Evolutionary conservation across 2,888 invertebrate genomes (phyloP), one percentile per base, ranked within the genome.

Genomic region (Fragum whitleyi): DNA sequence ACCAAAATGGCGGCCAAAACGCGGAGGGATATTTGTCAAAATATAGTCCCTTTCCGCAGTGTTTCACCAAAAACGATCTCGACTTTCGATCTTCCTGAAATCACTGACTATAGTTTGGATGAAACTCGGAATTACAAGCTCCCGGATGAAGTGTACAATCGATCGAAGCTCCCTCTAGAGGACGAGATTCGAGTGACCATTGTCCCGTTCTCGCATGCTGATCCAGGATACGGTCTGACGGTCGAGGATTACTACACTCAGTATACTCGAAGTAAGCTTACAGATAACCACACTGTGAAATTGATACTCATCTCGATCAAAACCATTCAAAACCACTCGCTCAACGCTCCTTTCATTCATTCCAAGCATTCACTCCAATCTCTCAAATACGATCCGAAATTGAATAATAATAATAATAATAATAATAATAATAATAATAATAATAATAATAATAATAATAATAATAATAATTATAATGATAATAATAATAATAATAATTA

Each of bases 201-300:
- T 9, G 81, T 85, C 6, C 85, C 85, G 0, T 85, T 82, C 36
- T 85, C 85, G 9, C 85, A 85, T 36, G 62, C 79, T 21, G 85
- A 85, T 65, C 85, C 85, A 0, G 81, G 81, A 6, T 85, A 80
- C 61, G 85, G 85, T 0, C 70, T 57, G 29, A 82, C 85, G 14
- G 68, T 85, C 11, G 81, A 85, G 51, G 59, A 67, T 28, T 85
- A 85, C 23, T 85, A 85, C 32, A 23, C 39, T 2, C 29, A 28
- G 26, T 36, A 55, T 26, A 81, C 81, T 26, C 61, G 65, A 71
- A 51, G 81, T 81, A 81, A 65, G 80, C 73, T n/a, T n/a, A n/a
- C n/a, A n/a, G n/a, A 28, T n/a, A n/a, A n/a, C n/a, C 1, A 69
- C 42, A 42, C 42, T 42, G 11, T 16, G 42, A 16, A n/a, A n/a